These are phyloP conservation scores for Danaus melanippus DNA, from an alignment of 1,140 invertebrate genomes.

Conservation along the genomic window DNA sequence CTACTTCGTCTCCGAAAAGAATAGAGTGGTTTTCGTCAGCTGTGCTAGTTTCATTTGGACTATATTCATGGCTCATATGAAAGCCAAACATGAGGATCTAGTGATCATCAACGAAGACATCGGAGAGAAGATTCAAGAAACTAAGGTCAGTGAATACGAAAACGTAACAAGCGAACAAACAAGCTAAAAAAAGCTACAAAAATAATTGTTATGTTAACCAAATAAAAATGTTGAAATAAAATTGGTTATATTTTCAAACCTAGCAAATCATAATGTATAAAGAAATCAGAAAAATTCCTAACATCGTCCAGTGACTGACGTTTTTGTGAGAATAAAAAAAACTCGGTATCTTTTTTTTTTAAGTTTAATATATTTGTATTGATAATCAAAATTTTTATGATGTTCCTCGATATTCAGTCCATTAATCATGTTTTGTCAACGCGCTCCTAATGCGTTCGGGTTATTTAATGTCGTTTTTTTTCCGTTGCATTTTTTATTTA, in stretches of 20 bases:
- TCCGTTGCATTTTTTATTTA: conserved; percentile 2
- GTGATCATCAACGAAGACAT: too few species aligned
- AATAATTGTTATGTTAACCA: too few species aligned
- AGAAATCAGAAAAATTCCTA: not conserved
- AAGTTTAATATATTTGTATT: conserved; percentile 37
- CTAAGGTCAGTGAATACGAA: too few species aligned
- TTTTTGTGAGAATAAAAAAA: too few species aligned
- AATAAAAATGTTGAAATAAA: too few species aligned
- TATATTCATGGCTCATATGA: conserved; percentile 88
- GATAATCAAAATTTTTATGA: conserved; percentile 54
- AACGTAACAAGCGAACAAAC: too few species aligned
- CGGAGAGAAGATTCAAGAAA: too few species aligned
- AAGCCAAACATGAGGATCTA: conserved; percentile 73
- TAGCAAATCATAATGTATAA: too few species aligned
- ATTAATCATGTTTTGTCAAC: conserved; percentile 62
- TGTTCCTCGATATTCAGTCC: conserved; percentile 38
- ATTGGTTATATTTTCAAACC: too few species aligned
- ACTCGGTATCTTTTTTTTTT: too few species aligned
- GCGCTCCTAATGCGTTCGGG: conserved; percentile 19
- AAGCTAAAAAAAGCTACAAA: too few species aligned
- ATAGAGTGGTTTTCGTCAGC: conserved; percentile 86
- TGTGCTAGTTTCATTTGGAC: conserved; percentile 88
- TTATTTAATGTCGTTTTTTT: conserved; percentile 15
- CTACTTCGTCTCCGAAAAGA: conserved; percentile 81
- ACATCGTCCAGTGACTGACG: not conserved